Conservation (phyloP, 2,888 invertebrate species). For the Scelioninae gen. 1 region DNA sequence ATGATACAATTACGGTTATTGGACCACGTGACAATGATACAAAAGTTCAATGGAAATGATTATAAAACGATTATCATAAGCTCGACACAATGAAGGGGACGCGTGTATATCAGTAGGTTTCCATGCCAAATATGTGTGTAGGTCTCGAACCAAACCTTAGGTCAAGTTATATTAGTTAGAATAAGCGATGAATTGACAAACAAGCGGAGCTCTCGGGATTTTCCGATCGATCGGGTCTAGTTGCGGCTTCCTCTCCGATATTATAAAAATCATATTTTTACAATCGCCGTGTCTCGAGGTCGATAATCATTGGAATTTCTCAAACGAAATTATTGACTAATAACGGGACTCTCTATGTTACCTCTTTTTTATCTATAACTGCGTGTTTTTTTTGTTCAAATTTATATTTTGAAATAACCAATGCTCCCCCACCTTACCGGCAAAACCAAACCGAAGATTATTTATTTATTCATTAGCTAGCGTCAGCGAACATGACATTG, state of each 20-base stretch:
- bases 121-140: slow-evolving; percentile 83
- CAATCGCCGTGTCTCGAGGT: slow-evolving; percentile 35
- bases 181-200: slow-evolving; percentile 44
- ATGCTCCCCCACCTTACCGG: slow-evolving; percentile 53
- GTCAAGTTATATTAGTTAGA: slow-evolving; percentile 58
- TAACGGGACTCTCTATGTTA: slow-evolving; percentile 55
- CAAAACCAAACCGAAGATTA: slow-evolving; percentile 73
- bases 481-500: slow-evolving; percentile 76
- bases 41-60: background rate
- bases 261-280: slow-evolving; percentile 45
- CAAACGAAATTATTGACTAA: slow-evolving; percentile 4
- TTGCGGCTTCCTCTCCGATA: slow-evolving; percentile 51
- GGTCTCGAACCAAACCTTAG: slow-evolving; percentile 73
- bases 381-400: slow-evolving; percentile 26
- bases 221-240: slow-evolving; percentile 50
- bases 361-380: slow-evolving; percentile 48
- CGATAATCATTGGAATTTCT: slow-evolving; percentile 14
- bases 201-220: slow-evolving; percentile 57
- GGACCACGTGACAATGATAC: too few species aligned
- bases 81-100: slow-evolving; percentile 43
- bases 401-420: slow-evolving; percentile 58
- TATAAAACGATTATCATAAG: slow-evolving; percentile 1
- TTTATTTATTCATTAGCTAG: slow-evolving; percentile 79
- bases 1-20: background rate
- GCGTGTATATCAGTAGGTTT: slow-evolving; percentile 80